Percentiles rank a stretch among this genome's conserved stretches.
Evolutionary conservation across 2,888 invertebrate species (phyloP).

Genomic region (Acrobasis repandana): DNA sequence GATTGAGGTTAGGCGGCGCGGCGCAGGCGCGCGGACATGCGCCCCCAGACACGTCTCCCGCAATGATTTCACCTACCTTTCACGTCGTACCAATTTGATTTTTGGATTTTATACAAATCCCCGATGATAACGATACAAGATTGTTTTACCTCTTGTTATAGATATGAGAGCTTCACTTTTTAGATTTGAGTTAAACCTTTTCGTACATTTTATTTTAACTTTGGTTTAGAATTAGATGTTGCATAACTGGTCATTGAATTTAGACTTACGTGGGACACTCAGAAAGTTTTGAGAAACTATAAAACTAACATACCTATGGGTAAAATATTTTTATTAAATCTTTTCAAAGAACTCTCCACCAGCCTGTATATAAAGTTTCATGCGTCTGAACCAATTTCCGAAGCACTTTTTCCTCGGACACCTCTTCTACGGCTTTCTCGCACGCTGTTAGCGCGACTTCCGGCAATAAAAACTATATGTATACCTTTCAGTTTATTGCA

Average conservation of each 20-base stretch:
- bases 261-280: no score
- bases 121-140: conserved; percentile 11
- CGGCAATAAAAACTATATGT: no score
- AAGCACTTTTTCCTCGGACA: no score
- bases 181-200: neutral
- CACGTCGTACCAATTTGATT: conserved; percentile 57
- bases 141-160: neutral
- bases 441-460: no score
- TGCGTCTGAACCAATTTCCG: no score
- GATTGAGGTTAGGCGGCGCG: conserved; percentile 74
- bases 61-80: conserved; percentile 77
- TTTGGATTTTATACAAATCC: conserved; percentile 42
- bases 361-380: no score
- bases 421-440: no score
- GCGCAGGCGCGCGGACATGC: conserved; percentile 76
- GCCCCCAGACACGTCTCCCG: conserved; percentile 44
- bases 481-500: no score
- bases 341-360: no score
- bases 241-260: neutral
- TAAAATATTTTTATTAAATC: no score
- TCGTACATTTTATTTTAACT: neutral
- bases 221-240: neutral
- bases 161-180: neutral
- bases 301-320: no score
- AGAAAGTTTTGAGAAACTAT: no score